A percentile compares a stretch with the other conserved stretches of the same genome.
These are phyloP conservation scores for Propithecus coquereli DNA, from an alignment of 2,113 vertebrate species.

Conservation along the genomic window DNA sequence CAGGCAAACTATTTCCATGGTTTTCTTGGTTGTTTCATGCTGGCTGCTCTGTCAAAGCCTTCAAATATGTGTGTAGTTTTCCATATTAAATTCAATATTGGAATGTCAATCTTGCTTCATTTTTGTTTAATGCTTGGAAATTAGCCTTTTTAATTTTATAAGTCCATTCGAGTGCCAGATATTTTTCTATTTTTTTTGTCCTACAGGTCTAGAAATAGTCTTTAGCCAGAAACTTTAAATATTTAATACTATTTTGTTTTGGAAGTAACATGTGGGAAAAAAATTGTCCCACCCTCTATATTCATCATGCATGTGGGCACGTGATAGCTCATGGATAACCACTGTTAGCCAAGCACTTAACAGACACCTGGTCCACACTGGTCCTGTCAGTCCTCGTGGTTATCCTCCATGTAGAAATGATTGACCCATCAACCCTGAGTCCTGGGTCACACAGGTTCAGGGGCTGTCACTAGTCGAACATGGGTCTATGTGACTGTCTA, in stretches of 20 bases:
- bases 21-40: background rate
- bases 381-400: background rate
- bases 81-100: background rate
- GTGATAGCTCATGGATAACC: background rate
- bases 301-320: background rate
- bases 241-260: background rate
- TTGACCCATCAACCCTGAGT: rapidly evolving
- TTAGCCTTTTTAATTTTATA: background rate
- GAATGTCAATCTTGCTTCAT: background rate
- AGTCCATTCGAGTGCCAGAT: background rate
- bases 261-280: background rate
- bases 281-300: background rate
- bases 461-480: background rate
- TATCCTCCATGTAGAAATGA: background rate
- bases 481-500: background rate
- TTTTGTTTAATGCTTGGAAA: background rate
- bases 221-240: background rate
- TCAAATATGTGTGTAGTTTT: background rate
- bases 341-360: background rate
- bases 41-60: background rate
- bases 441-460: background rate
- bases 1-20: background rate
- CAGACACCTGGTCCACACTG: background rate
- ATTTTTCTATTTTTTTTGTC: background rate
- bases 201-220: background rate